Base-by-base conservation (phyloP, 1,140 invertebrate genomes). In the Drosophila micromelanica region DNA sequence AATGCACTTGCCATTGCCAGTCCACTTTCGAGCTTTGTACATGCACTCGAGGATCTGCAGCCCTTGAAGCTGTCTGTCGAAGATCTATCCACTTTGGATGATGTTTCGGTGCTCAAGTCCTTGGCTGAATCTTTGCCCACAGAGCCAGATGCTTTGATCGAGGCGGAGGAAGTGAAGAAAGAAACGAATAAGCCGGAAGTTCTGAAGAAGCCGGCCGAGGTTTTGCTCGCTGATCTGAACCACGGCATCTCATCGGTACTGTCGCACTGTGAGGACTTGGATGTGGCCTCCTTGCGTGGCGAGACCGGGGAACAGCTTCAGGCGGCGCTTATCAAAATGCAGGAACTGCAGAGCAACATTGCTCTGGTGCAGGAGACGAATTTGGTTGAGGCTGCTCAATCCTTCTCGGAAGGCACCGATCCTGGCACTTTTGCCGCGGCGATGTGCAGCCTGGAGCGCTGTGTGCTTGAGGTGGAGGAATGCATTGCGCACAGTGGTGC, bases 31-130 rank as follows among this genome's bases (percentile, higher is more conserved):
- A 72, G 67, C n/a, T 75, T 89, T 37, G 69, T 89, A 27, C 76
- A 80, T 9, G 73, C 78, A 1, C 70, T 89, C 0, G 76, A 77
- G 30, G 60, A 67, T 12, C 46, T 85, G 7, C 80, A 90, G 2
- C 73, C 76, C 1, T 5, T 45, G 0, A 84, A 51, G 5, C 51
- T 37, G 9, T 87, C 82, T 20, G 23, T 40, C 9, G 87, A 91
- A 15, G 75, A 91, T 46, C 5, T 86, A 5, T 91, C 94, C 5
- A 94, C 94, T 9, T 85, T 94, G 57, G 93, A 94, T 73, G 94
- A 94, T 85, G 91, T 94, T 62, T 94, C 94, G 7, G 92, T 91
- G 11, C 92, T 94, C 20, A 94, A 94, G 91, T 93, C 94, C 5
- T 91, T 85, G 13, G 94, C 94, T 13, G 94, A 93, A 65, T 86